Evolutionary conservation across 2,888 invertebrate genomes (phyloP).

Genomic region (Tiliacea aurago): DNA sequence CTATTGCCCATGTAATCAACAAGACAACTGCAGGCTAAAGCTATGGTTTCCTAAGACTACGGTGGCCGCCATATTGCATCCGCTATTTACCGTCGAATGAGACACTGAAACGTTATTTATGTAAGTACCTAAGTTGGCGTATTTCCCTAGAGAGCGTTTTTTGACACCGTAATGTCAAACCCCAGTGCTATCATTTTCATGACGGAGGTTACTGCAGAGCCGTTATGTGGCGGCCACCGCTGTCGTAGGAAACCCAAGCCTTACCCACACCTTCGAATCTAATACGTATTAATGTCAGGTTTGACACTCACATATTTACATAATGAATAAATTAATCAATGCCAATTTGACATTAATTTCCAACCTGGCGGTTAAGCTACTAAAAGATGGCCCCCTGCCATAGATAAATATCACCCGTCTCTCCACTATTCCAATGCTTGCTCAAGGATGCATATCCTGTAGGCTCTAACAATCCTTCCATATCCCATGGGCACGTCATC

Average conservation of each 20-base stretch:
- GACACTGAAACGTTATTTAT: too few relatives aligned
- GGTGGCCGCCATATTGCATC: background rate
- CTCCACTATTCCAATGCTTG: too few relatives aligned
- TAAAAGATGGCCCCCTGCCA: too few relatives aligned
- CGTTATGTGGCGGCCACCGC: background rate
- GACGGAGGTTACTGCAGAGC: background rate
- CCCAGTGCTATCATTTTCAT: background rate
- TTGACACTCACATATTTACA: background rate
- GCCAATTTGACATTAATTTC: too few relatives aligned
- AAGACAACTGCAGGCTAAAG: background rate
- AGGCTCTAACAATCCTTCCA: too few relatives aligned
- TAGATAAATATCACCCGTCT: too few relatives aligned
- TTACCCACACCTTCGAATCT: background rate
- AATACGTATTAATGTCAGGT: background rate
- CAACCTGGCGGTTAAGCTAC: too few relatives aligned
- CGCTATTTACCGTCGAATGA: too few relatives aligned
- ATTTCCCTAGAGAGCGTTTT: background rate
- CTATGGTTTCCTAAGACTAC: background rate
- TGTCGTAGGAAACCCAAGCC: background rate
- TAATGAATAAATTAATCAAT: background rate
- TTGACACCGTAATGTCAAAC: background rate
- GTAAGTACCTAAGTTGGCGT: background rate
- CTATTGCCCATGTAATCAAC: background rate
- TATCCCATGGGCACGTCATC: too few relatives aligned
- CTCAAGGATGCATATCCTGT: too few relatives aligned